These are phyloP conservation scores for Hydrophis major DNA, from an alignment of 2,797 vertebrate species.

Conservation along the genomic window DNA sequence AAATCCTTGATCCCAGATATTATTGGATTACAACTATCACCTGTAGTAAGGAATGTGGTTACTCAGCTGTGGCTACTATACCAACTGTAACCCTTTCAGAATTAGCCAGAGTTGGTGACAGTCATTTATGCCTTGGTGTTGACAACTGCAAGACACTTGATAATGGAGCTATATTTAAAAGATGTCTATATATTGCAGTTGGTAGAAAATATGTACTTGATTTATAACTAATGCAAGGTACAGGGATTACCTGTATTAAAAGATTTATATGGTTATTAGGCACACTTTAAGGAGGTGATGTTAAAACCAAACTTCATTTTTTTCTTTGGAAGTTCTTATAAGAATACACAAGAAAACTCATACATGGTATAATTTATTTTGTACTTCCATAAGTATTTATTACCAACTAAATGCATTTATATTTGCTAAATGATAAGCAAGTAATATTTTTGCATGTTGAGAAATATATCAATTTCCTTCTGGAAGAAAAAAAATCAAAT, in stretches of 20 bases:
- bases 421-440: neutral
- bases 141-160: neutral
- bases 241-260: neutral
- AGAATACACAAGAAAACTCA: neutral
- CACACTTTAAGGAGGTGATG: neutral
- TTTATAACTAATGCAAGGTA: neutral
- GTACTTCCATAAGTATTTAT: constrained; percentile 23
- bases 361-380: neutral
- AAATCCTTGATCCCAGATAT: neutral
- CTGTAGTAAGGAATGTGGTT: neutral
- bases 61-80: neutral
- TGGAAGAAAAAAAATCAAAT: neutral
- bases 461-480: neutral
- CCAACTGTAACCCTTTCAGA: neutral
- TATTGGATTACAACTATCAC: neutral
- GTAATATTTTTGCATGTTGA: neutral
- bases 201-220: neutral
- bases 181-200: neutral
- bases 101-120: neutral
- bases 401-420: constrained; percentile 29
- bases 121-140: neutral
- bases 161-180: neutral
- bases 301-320: neutral
- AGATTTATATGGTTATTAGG: neutral
- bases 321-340: neutral